Evolutionary conservation across 2,113 vertebrate species (phyloP).

Genomic region (Periophthalmus modestus): DNA sequence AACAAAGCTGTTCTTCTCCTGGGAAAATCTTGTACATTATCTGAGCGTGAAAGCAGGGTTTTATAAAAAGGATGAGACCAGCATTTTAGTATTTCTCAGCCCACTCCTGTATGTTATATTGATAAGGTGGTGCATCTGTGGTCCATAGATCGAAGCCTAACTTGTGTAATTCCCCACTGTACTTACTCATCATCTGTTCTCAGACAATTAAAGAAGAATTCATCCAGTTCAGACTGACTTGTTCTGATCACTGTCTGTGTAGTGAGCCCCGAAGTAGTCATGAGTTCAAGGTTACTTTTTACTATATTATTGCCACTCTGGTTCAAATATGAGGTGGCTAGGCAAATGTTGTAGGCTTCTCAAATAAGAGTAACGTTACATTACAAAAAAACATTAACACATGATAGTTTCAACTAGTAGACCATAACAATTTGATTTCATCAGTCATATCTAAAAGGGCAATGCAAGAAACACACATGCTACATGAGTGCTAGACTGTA

Average conservation of each 20-base stretch:
- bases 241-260: not conserved
- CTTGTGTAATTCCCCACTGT: slow-evolving; percentile 20
- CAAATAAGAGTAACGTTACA: no score
- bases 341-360: no score
- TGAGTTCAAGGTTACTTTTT: not conserved
- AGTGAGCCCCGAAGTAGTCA: not conserved
- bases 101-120: slow-evolving; percentile 32
- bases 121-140: slow-evolving; percentile 6
- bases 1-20: slow-evolving; percentile 14
- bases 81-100: slow-evolving; percentile 31
- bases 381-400: no score
- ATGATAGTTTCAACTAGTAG: no score
- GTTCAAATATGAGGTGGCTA: no score
- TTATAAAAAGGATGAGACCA: slow-evolving; percentile 39
- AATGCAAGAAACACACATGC: no score
- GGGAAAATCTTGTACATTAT: slow-evolving; percentile 9
- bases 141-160: slow-evolving; percentile 18
- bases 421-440: no score
- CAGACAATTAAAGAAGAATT: not conserved
- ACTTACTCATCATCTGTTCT: slow-evolving; percentile 11
- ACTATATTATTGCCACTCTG: no score
- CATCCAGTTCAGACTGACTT: not conserved
- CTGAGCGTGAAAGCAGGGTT: slow-evolving; percentile 14
- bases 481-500: no score
- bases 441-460: no score